Percentiles rank a stretch among this genome's conserved stretches.
Evolutionary conservation across 2,113 vertebrate species (phyloP).

Genomic region (Oryzias javanicus): DNA sequence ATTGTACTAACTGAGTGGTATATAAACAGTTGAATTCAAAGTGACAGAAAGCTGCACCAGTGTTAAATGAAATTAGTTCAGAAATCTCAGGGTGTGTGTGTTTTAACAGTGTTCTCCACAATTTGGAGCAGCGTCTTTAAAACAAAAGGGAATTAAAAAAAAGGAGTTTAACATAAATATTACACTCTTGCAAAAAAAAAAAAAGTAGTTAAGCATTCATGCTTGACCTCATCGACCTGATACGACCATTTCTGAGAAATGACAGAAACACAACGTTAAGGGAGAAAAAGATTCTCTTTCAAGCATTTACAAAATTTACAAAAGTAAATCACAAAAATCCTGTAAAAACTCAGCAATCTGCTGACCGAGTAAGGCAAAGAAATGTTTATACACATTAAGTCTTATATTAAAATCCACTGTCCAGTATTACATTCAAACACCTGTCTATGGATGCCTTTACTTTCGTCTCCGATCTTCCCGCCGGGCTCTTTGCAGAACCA

Average conservation of each 20-base stretch:
- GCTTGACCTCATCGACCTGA: slow-evolving; percentile 36
- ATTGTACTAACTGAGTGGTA: slow-evolving; percentile 5
- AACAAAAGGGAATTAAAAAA: slow-evolving; percentile 26
- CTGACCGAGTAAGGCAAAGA: slow-evolving; percentile 75
- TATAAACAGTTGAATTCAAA: slow-evolving; percentile 11
- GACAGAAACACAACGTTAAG: slow-evolving; percentile 45
- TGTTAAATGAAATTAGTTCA: slow-evolving; percentile 7
- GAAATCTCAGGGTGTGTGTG: slow-evolving; percentile 3
- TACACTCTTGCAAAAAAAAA: slow-evolving; percentile 3
- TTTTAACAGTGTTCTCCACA: slow-evolving; percentile 15
- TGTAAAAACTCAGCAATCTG: slow-evolving; percentile 71
- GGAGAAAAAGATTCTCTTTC: slow-evolving; percentile 45
- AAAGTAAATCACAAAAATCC: slow-evolving; percentile 65
- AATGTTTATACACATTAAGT: slow-evolving; percentile 39
- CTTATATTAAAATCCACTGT: slow-evolving; percentile 60
- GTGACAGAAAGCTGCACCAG: slow-evolving; percentile 12
- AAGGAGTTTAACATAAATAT: slow-evolving; percentile 13
- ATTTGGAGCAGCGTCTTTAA: slow-evolving; percentile 11
- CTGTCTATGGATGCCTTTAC: slow-evolving; percentile 52
- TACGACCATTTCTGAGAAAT: slow-evolving; percentile 12
- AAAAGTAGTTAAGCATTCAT: slow-evolving; percentile 34
- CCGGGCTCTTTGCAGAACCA: slow-evolving; percentile 22
- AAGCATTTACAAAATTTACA: slow-evolving; percentile 82
- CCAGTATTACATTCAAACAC: slow-evolving; percentile 76
- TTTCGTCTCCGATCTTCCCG: slow-evolving; percentile 32